Base-by-base conservation (phyloP, 2,888 invertebrate species). In the Pristionchus arcanus region DNA sequence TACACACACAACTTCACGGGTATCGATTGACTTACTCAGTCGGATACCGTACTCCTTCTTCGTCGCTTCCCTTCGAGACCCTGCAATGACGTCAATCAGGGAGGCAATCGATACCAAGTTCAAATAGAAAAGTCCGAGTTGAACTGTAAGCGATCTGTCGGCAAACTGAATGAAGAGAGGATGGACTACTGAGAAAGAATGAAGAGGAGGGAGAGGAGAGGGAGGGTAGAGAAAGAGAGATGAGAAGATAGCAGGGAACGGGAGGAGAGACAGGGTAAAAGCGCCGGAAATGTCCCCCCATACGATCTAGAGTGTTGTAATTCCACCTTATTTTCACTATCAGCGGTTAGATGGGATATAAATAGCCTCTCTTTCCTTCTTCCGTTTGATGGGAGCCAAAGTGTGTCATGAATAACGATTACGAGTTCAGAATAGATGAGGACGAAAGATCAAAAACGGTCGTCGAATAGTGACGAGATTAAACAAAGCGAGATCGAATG, bases 221-320 rank as follows among this genome's bases (percentile, higher is more conserved):
- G 37, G 74, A 74, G 42, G 19, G 37, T 21, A 74, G 42, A 42
- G 34, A 42, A 42, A 11, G 74, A 74, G 74, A 37, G 42, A 37
- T 1, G 9, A 11, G 11, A 42, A 74, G 42, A 74, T 16, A 74
- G 42, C 1, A 31, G 4, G 74, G 21, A 37, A 4, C 25, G 4
- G 37, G 42, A 37, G 77, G 42, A 34, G 34, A 71, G 68, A 2
- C 68, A 34, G 31, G 42, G 68, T 34, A 77, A 37, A 25, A 37
- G 25, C 37, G 77, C 77, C 77, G 77, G 77, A 77, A 77, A 77
- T 77, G 77, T 42, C 77, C 42, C 42, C 42, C 37, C 77, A 77
- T 77, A 77, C 77, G 77, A 77, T 77, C 42, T 31, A 77, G 77
- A 31, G 77, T 77, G 77, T 42, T 77, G 77, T 77, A 77, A 77